Conservation (phyloP, 2,113 vertebrate species). For the Acanthisitta chloris region DNA sequence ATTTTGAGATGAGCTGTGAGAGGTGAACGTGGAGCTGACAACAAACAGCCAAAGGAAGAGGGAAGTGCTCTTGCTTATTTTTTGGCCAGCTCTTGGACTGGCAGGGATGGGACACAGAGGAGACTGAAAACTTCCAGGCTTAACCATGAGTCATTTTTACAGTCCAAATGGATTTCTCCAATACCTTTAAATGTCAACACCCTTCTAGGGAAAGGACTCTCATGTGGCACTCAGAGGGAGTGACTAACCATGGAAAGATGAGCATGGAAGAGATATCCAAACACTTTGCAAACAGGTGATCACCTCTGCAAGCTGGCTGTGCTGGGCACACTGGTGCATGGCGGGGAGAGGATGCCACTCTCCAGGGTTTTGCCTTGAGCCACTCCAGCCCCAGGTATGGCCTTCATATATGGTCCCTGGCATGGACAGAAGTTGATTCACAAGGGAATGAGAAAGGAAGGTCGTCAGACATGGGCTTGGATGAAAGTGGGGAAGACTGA, state of each 20-base stretch:
- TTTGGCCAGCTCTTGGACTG: not conserved
- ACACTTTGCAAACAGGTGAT: not conserved
- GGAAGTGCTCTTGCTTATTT: not conserved
- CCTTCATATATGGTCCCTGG: not conserved
- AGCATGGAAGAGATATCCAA: not conserved
- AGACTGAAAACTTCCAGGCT: not conserved
- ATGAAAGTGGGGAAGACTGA: not conserved
- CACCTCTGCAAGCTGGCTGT: not conserved
- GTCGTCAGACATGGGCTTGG: not conserved
- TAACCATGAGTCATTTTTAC: not conserved
- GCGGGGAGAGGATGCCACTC: not conserved
- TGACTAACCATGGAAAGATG: not conserved
- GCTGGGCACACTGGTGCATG: not conserved
- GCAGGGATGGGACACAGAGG: fast-evolving
- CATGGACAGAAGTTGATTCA: not conserved
- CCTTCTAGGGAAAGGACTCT: not conserved
- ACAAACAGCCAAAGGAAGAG: not conserved
- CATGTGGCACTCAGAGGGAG: not conserved
- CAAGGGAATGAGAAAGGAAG: not conserved
- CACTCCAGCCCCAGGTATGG: not conserved
- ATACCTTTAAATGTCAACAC: not conserved
- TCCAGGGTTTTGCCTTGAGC: not conserved
- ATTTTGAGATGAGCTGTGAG: slow-evolving; percentile 15
- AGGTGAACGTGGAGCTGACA: not conserved
- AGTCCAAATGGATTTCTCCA: not conserved